Conservation (phyloP, 2,113 vertebrate genomes). For the Limnothrissa miodon region DNA sequence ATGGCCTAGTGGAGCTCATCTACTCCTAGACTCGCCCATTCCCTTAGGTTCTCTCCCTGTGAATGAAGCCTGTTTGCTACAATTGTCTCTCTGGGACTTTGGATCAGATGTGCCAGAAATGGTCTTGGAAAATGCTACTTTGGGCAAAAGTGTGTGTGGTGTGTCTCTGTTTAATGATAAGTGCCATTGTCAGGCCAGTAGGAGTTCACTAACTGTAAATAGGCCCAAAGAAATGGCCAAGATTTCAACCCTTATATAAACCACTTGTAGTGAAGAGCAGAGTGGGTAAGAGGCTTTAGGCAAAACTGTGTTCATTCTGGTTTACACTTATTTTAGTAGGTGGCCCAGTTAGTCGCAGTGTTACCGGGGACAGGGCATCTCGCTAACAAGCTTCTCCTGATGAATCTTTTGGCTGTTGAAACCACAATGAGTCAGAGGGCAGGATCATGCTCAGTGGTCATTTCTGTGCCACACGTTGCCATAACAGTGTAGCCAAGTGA, state of each 20-base stretch:
- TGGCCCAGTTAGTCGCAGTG: neutral
- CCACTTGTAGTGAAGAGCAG: neutral
- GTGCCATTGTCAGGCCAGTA: neutral
- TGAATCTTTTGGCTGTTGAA: constrained; percentile 1
- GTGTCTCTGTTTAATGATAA: constrained; percentile 14
- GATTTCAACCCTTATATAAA: neutral
- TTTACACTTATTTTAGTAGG: neutral
- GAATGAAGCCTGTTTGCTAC: neutral
- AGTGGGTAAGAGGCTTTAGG: neutral
- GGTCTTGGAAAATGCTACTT: neutral
- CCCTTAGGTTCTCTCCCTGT: neutral
- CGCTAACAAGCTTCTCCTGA: neutral
- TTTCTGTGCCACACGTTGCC: constrained; percentile 6
- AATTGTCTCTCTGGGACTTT: neutral
- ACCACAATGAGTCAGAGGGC: constrained; percentile 11
- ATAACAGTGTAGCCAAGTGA: constrained; percentile 12
- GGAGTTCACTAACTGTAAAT: constrained; percentile 2
- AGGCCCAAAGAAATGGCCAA: neutral
- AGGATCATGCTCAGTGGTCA: neutral
- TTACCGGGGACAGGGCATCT: neutral
- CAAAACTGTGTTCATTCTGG: neutral
- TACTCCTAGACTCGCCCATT: constrained; percentile 6
- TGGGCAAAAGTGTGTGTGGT: neutral
- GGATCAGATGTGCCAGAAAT: neutral
- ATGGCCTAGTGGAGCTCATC: constrained; percentile 48